Percentiles rank a stretch among this genome's conserved stretches.
Evolutionary conservation across 2,113 vertebrate genomes (phyloP).

Genomic region (Junco hyemalis): DNA sequence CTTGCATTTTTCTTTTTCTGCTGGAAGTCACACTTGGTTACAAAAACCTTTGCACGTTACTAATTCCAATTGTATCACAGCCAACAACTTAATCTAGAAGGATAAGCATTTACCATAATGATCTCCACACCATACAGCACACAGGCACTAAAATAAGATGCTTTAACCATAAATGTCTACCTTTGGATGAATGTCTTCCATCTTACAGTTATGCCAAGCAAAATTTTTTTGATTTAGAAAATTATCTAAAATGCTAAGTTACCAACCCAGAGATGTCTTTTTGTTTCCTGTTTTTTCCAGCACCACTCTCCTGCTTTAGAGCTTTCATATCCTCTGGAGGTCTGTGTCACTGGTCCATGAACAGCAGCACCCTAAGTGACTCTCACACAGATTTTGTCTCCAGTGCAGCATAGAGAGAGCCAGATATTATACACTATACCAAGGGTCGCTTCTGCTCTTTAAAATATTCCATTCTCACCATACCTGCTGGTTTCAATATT

Average conservation of each 20-base stretch:
- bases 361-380: neutral
- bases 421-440: neutral
- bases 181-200: neutral
- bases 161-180: neutral
- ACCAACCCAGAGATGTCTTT: neutral
- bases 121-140: neutral
- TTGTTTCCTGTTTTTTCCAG: neutral
- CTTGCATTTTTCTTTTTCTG: neutral
- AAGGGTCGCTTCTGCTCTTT: neutral
- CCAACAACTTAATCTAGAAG: neutral
- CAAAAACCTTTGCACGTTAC: neutral
- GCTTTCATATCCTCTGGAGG: neutral
- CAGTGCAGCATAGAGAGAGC: neutral
- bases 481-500: constrained; percentile 69
- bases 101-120: neutral
- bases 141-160: neutral
- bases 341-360: neutral
- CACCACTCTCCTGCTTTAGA: neutral
- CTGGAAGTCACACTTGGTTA: neutral
- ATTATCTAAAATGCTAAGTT: neutral
- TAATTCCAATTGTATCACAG: neutral
- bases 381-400: neutral
- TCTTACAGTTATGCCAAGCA: neutral
- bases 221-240: neutral
- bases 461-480: constrained; percentile 43